A percentile compares a stretch with the other conserved stretches of the same genome.
These are phyloP conservation scores for Metallyticus violacea DNA, from an alignment of 2,888 invertebrate genomes.

Conservation along the genomic window DNA sequence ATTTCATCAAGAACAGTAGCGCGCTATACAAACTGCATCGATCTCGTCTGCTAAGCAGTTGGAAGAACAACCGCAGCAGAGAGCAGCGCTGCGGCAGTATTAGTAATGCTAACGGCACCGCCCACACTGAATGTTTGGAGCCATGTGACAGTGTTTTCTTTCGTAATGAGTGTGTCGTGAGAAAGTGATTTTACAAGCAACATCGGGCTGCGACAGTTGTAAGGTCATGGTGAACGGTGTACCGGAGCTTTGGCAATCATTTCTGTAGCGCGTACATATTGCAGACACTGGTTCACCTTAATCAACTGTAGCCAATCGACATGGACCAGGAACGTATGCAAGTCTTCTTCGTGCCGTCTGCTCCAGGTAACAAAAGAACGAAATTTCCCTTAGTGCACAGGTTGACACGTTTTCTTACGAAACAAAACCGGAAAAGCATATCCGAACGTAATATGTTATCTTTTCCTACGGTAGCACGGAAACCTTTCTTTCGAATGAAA, in stretches of 20 bases:
- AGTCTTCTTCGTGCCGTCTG: background rate
- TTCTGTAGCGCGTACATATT: background rate
- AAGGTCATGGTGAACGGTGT: background rate
- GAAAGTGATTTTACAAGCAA: no score
- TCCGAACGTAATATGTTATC: no score
- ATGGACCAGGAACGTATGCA: background rate
- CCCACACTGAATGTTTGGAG: background rate
- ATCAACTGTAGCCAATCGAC: background rate
- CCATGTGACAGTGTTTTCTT: background rate
- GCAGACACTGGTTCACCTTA: no score
- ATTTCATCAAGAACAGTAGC: no score
- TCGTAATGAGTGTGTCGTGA: background rate
- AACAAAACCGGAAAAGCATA: no score
- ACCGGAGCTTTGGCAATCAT: background rate
- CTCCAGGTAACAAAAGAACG: background rate
- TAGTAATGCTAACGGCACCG: background rate
- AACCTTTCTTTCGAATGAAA: no score
- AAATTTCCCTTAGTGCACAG: no score
- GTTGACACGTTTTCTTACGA: no score
- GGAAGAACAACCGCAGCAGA: no score
- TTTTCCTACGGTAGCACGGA: no score
- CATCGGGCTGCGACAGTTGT: no score
- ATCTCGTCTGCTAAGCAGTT: background rate
- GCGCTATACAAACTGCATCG: background rate
- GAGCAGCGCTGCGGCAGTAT: background rate